Base-by-base conservation (phyloP, 2,888 invertebrate genomes). In the Autographa pulchrina region DNA sequence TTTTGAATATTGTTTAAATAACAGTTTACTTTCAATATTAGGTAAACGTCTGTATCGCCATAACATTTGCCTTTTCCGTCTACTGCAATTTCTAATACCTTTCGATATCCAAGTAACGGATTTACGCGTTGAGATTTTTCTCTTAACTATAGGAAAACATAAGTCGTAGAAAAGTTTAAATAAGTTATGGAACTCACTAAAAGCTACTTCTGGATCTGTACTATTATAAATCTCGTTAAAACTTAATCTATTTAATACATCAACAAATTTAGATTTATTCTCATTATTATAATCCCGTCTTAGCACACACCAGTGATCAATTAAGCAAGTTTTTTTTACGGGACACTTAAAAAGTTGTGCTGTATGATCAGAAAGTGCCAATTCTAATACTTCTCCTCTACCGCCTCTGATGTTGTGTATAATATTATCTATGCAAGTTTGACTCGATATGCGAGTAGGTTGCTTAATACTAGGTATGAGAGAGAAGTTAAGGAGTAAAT, bases 111-210 rank as follows among this genome's bases (percentile, higher is more conserved):
- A 68, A 35, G 58, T 43, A 5, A 32, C 59, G 16, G 32, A 41
- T 14, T 61, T 60, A 20, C 52, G 16, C n/a, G 56, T 31, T 18
- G 35, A 43, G 2, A 70, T 48, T 18, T 70, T 70, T 41, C 61
- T 41, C 32, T 32, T 32, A 32, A 43, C 41, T 43, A 20, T 70
- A 18, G 41, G 65, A n/a, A 8, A 20, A 60, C 9, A 43, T 43
- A 74, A 32, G 32, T 32, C 32, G 32, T 32, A 32, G 32, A 32
- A 32, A 32, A 16, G n/a, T n/a, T n/a, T n/a, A n/a, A n/a, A n/a
- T n/a, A n/a, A n/a, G n/a, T n/a, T n/a, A n/a, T n/a, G n/a, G 52
- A 74, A 70, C 6, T 18, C 16, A 52, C 67, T 65, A 59, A 62
- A 71, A 16, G 58, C 58, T 0, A 4, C 16, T 18, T 70, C 56